Conservation (phyloP, 1,140 invertebrate species). For the Pissodes strobi region DNA sequence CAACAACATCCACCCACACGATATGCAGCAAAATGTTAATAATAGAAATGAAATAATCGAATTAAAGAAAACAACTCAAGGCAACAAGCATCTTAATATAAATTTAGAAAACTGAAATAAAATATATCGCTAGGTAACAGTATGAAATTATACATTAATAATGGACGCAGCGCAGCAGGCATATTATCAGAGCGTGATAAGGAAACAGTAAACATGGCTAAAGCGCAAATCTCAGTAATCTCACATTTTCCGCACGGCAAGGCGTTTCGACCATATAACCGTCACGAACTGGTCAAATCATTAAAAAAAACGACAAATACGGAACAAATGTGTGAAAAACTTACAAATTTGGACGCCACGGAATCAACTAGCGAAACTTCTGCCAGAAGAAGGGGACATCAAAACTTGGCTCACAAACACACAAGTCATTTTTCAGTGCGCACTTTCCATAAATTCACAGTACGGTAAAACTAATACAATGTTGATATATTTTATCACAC, state of each 20-base stretch:
- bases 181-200: constrained; percentile 4
- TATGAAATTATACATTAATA: not conserved
- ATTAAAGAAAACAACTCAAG: not conserved
- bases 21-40: constrained; percentile 4
- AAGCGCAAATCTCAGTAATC: no score
- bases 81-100: not conserved
- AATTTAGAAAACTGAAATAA: not conserved
- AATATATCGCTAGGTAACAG: not conserved
- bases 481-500: constrained; percentile 48
- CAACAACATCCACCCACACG: not conserved
- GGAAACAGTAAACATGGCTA: constrained; percentile 12
- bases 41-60: constrained; percentile 18
- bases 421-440: constrained; percentile 45
- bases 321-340: no score
- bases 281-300: no score
- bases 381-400: constrained; percentile 43
- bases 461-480: constrained; percentile 35
- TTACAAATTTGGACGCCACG: constrained; percentile 50
- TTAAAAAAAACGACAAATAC: no score
- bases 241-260: no score
- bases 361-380: constrained; percentile 43
- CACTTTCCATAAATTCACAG: constrained; percentile 33
- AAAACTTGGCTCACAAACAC: constrained; percentile 38
- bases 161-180: not conserved
- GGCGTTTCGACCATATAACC: no score